Base-by-base conservation (phyloP, 2,113 vertebrate genomes). In the Lonchura striata region DNA sequence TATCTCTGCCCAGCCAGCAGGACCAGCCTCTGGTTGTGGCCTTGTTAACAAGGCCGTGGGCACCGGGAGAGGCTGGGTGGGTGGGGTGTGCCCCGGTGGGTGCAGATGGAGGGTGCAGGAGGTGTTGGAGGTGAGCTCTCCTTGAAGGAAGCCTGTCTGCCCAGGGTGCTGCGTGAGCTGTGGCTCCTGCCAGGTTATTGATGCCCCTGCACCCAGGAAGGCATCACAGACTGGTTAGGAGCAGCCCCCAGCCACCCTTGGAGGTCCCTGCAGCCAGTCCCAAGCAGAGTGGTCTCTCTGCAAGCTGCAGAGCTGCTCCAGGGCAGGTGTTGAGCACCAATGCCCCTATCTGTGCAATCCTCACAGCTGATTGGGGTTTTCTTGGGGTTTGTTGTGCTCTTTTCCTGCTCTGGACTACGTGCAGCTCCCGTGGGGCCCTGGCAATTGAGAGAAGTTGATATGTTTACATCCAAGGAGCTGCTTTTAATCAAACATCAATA, bases 401-500 rank as follows among this genome's bases (percentile, higher is more conserved):
- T 85, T 85, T 63, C 54, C 63, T 4, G 14, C 86, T 68, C 88
- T 16, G 94, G 94, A 75, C 92, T 23, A 68, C 37, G 13, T 44
- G 56, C 77, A 0, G 15, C 83, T 87, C 96, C 82, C 94, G n/a
- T 17, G 96, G 86, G 95, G 95, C 64, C 46, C 61, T 3, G 4
- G 91, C 92, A 81, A 82, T 81, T 75, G 92, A 92, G 91, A 78
- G 88, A 44, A 79, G 95, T 82, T 87, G 94, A 68, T 92, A 49
- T 85, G 96, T 95, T 97, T 96, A 89, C 95, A 95, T 95, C 91
- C 61, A 71, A 88, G 89, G 92, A 91, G 91, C 91, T 84, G 92
- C 94, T 94, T 93, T 96, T 96, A 97, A 95, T 97, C 96, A 94
- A 95, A 95, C 88, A 91, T 94, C 96, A 94, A 94, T 95, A 95